Evolutionary conservation across 2,113 vertebrate species (phyloP).

Genomic region (Mohoua ochrocephala): DNA sequence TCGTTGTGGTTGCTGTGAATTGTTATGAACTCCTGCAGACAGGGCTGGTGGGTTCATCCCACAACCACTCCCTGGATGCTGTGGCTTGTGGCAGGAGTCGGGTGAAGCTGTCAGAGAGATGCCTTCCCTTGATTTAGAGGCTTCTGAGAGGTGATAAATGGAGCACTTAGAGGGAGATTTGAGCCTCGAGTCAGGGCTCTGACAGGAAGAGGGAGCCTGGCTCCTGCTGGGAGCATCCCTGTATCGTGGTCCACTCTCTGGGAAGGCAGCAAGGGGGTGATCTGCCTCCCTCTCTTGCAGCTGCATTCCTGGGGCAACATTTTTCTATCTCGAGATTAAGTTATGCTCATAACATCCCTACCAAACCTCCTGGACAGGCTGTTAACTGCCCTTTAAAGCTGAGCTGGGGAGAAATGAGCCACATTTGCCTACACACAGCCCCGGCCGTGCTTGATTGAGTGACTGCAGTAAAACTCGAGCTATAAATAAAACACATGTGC

Average conservation of each 20-base stretch:
- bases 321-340: neutral
- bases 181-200: neutral
- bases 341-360: neutral
- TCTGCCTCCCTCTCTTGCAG: neutral
- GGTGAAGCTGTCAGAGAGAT: neutral
- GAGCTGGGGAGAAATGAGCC: neutral
- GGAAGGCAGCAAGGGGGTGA: neutral
- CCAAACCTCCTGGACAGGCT: neutral
- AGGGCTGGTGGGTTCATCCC: neutral
- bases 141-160: neutral
- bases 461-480: slow-evolving; percentile 33
- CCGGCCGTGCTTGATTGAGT: neutral
- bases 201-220: neutral
- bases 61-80: rapidly evolving
- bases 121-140: neutral
- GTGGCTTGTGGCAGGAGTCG: neutral
- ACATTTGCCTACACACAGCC: neutral
- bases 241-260: rapidly evolving
- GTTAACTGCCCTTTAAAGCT: neutral
- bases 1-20: neutral
- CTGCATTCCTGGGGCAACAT: neutral
- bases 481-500: slow-evolving; percentile 49
- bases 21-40: neutral
- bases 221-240: neutral
- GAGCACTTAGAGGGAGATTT: neutral